Evolutionary conservation across 2,113 vertebrate species (phyloP), one percentile per base, ranked within the genome.

Genomic region (Bagarius yarrelli): DNA sequence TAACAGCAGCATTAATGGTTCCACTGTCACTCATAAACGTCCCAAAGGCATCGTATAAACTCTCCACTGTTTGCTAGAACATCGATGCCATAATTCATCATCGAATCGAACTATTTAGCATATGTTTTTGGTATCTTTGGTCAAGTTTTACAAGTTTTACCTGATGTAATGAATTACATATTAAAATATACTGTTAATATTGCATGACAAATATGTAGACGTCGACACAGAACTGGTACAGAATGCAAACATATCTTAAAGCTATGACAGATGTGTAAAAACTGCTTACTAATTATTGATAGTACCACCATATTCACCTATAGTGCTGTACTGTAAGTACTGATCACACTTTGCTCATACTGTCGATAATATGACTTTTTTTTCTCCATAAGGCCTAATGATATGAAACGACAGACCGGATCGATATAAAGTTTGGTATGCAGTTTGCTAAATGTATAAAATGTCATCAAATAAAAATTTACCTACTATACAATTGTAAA

Each of bases 401-500:
- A 6, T 50, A 27, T 50, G n/a, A 59, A 57, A 60, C 57, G 36
- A 47, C 52, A 71, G 53, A 13, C 18, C 52, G 27, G 32, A 53
- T 50, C 64, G 21, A 55, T 63, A 27, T 57, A 13, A 57, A 59
- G n/a, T 47, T 14, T 30, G 69, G 44, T 71, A 36, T 36, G 44
- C 30, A 47, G 27, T 53, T 56, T 53, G 79, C 47, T 32, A 66
- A 64, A 67, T 57, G 5, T 73, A 55, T 76, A 79, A 75, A 47
- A 66, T 55, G 47, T 5, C 23, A 78, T 69, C 57, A 79, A 79
- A 84, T 81, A 73, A 83, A 34, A 73, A 55, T 55, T 34, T 50
- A 81, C 83, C 83, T 83, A 84, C 78, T 76, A 80, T 73, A 78
- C 81, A 56, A 84, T 40, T 76, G 47, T 50, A 44, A 82, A 69